phyloP scores from a whole-genome alignment of 2,797 vertebrate species.

The Nannoperca obscura region DNA sequence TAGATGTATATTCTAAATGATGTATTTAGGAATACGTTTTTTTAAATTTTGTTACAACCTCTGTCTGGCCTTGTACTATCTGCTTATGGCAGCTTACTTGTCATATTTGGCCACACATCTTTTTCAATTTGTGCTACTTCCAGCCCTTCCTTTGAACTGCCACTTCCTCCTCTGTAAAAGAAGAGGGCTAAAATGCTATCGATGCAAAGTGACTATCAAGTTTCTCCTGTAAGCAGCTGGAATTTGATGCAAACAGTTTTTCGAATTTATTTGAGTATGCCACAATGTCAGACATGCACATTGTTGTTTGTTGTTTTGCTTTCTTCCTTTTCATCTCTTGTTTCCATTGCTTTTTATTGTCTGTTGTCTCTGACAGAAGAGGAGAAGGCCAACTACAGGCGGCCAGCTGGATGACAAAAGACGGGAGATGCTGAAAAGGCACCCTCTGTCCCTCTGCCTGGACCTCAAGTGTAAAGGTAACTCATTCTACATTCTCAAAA shows the following conservation, averaged over 20 bases:
- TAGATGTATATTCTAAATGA: constrained; percentile 4
- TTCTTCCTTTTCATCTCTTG: background rate
- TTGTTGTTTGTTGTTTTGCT: background rate
- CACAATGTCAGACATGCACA: constrained; percentile 12
- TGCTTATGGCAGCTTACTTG: no score
- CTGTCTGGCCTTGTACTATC: background rate
- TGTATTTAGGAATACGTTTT: background rate
- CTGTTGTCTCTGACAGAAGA: constrained; percentile 85
- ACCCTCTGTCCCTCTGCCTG: constrained; percentile 92
- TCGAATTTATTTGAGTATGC: constrained; percentile 8
- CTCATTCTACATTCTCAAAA: background rate
- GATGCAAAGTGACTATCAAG: constrained; percentile 1
- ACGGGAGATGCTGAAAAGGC: constrained; percentile 95
- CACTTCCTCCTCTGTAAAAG: background rate
- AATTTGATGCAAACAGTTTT: constrained; percentile 21
- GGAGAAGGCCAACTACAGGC: constrained; percentile 92
- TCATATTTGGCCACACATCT: no score
- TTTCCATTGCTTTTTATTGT: constrained; percentile 3
- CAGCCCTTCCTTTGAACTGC: constrained; percentile 3
- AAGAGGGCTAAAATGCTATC: background rate
- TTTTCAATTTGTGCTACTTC: background rate
- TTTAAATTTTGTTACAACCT: background rate
- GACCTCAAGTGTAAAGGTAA: constrained; percentile 96
- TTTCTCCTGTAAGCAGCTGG: constrained; percentile 32
- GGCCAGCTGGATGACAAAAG: constrained; percentile 97